phyloP scores from a whole-genome alignment of 2,797 vertebrate species.

The Hozukius guyotensis region DNA sequence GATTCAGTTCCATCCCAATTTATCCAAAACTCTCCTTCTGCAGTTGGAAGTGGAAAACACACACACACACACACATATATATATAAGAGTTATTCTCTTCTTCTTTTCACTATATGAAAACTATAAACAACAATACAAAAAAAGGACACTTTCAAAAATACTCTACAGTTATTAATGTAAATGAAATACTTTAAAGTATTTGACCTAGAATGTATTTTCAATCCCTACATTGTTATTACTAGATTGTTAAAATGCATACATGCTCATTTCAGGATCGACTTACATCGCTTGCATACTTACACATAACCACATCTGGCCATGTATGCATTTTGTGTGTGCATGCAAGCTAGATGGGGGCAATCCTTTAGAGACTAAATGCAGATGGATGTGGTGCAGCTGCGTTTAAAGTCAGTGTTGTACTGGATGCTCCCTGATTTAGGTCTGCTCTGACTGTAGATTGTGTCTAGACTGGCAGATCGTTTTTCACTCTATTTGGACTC shows the following conservation, averaged over 20 bases:
- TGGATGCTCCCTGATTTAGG: not conserved
- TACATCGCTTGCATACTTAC: slow-evolving; percentile 5
- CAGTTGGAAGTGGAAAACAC: not conserved
- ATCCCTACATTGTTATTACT: not conserved
- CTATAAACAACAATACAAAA: not conserved
- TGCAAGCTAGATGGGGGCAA: not conserved
- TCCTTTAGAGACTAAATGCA: slow-evolving; percentile 13
- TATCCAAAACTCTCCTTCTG: not conserved
- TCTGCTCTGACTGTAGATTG: not conserved
- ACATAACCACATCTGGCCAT: slow-evolving; percentile 19
- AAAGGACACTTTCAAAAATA: not conserved
- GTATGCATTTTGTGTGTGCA: not conserved
- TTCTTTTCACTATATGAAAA: not conserved
- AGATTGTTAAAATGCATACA: not conserved
- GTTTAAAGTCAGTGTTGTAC: not conserved
- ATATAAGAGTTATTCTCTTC: not conserved
- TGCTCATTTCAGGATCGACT: not conserved
- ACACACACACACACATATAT: not conserved
- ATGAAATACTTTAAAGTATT: too few species aligned
- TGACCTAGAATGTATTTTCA: not conserved
- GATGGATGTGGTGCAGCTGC: slow-evolving; percentile 25
- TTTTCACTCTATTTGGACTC: not conserved
- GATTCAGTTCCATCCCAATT: not conserved
- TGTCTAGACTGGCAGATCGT: not conserved
- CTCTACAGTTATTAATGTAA: too few species aligned